phyloP scores from a whole-genome alignment of 2,113 vertebrate species.

The Drymodes brunneopygia region DNA sequence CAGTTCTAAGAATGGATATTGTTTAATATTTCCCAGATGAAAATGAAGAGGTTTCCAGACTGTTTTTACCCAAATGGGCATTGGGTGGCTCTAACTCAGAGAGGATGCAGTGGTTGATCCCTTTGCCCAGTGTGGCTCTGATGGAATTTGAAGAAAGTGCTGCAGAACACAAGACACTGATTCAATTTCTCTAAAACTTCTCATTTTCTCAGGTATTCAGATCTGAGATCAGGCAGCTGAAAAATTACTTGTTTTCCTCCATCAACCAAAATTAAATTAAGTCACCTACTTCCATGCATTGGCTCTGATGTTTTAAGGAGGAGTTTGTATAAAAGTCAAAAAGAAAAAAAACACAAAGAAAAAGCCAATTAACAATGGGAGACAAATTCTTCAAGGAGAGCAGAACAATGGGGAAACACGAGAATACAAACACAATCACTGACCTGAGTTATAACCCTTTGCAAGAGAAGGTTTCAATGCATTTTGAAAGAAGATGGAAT shows the following conservation, averaged over 20 bases:
- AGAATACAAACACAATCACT: not conserved
- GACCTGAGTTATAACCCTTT: not conserved
- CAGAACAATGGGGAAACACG: not conserved
- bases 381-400: not conserved
- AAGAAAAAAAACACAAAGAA: not conserved
- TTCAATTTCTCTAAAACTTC: not conserved
- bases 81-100: not conserved
- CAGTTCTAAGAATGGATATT: not conserved
- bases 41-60: not conserved
- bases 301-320: not conserved
- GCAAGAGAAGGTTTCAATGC: not conserved
- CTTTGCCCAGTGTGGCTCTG: rapidly evolving
- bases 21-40: not conserved
- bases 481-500: not conserved
- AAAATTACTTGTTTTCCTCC: not conserved
- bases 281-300: not conserved
- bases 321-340: rapidly evolving
- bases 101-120: not conserved
- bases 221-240: not conserved
- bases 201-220: not conserved
- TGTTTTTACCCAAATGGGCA: not conserved
- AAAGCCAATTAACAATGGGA: not conserved
- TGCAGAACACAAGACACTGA: not conserved
- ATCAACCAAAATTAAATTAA: not conserved
- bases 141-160: not conserved